Conservation (phyloP, 1,140 invertebrate genomes). For the Contarinia nasturtii region DNA sequence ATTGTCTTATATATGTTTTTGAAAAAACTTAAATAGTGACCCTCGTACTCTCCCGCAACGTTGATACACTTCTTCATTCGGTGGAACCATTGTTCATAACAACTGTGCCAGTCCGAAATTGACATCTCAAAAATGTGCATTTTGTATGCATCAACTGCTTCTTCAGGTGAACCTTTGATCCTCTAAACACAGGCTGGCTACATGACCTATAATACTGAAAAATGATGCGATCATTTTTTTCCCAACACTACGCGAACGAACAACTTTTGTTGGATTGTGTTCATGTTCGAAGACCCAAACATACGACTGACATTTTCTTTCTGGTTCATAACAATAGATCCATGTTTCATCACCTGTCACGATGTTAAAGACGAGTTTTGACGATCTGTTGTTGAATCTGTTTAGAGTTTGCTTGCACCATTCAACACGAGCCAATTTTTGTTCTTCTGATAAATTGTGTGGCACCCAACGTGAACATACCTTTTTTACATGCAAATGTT, state of each 20-base stretch:
- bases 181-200: conserved; percentile 10
- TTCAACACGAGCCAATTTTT: conserved; percentile 7
- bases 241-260: conserved; percentile 11
- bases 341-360: conserved; percentile 9
- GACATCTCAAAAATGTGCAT: conserved; percentile 15
- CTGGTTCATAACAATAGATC: conserved; percentile 11
- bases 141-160: conserved; percentile 14
- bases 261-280: conserved; percentile 17
- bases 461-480: not conserved
- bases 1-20: too few species aligned
- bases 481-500: too few species aligned
- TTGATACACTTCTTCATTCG: conserved; percentile 2
- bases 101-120: conserved; percentile 14
- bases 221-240: conserved; percentile 14
- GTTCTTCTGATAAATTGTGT: conserved; percentile 7
- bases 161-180: conserved; percentile 11
- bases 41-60: conserved; percentile 7
- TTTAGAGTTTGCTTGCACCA: conserved; percentile 9
- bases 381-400: conserved; percentile 6
- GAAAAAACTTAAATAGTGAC: too few species aligned
- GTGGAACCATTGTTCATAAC: conserved; percentile 11
- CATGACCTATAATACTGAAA: conserved; percentile 10
- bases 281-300: conserved; percentile 16
- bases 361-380: conserved; percentile 8
- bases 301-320: conserved; percentile 7